These are phyloP conservation scores for Tachysurus fulvidraco DNA, from an alignment of 2,113 vertebrate genomes.

Conservation along the genomic window DNA sequence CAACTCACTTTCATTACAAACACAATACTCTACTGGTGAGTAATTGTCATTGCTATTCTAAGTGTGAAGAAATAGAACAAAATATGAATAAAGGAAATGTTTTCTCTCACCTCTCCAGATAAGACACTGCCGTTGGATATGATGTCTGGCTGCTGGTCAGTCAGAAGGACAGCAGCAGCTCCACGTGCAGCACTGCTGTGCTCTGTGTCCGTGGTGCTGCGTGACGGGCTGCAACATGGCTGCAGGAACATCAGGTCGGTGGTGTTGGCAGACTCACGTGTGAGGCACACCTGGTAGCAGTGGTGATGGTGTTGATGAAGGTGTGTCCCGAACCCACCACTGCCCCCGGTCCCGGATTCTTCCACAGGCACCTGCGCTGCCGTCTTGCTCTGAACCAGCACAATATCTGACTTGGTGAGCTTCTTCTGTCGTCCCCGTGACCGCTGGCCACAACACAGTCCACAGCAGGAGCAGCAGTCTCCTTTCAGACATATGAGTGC, in stretches of 20 bases:
- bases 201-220: constrained; percentile 87
- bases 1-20: neutral
- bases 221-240: constrained; percentile 86
- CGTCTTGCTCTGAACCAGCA: constrained; percentile 90
- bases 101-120: constrained; percentile 89
- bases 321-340: constrained; percentile 71
- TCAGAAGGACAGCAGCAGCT: constrained; percentile 86
- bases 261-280: constrained; percentile 97
- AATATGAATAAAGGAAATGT: constrained; percentile 21
- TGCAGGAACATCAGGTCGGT: constrained; percentile 99
- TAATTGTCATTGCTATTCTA: neutral
- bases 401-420: constrained; percentile 97
- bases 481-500: constrained; percentile 81
- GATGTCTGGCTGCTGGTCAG: constrained; percentile 96
- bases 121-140: constrained; percentile 96
- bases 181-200: constrained; percentile 79
- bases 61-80: neutral
- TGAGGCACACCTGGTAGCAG: constrained; percentile 99
- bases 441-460: constrained; percentile 79
- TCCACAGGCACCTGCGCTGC: constrained; percentile 82
- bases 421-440: constrained; percentile 72
- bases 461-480: constrained; percentile 63
- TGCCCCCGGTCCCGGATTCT: constrained; percentile 86
- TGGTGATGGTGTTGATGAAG: constrained; percentile 98
- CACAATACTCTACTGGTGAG: neutral